A percentile compares a stretch with the other conserved stretches of the same genome.
Conservation (phyloP, 2,888 invertebrate genomes). For the Invenusta paracnida region DNA sequence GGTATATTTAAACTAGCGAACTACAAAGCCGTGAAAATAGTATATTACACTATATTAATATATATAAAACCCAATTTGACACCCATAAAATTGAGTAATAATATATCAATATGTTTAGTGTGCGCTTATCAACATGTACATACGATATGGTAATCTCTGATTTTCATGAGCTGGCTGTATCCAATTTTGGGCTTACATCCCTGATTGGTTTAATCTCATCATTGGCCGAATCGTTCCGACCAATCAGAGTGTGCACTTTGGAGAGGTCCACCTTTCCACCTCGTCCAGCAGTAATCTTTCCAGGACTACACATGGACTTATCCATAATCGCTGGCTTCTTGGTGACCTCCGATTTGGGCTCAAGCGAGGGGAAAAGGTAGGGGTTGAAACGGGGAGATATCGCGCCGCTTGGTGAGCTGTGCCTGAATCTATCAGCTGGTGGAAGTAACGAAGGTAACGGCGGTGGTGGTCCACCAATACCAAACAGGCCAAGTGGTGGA, state of each 20-base stretch:
- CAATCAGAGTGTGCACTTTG: slow-evolving; percentile 7
- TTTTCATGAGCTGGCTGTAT: too few species aligned
- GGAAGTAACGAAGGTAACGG: background rate
- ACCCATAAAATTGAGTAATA: too few species aligned
- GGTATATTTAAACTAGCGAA: too few species aligned
- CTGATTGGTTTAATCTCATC: background rate
- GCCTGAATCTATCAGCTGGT: background rate
- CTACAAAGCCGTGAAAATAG: too few species aligned
- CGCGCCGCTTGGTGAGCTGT: background rate
- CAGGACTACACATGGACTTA: background rate
- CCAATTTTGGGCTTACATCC: too few species aligned
- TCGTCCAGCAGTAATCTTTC: background rate
- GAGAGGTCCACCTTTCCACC: background rate
- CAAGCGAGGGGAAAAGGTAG: background rate
- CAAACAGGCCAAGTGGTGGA: background rate
- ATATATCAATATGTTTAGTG: too few species aligned
- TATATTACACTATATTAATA: too few species aligned
- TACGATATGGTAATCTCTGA: too few species aligned
- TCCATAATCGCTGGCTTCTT: background rate
- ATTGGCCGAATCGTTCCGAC: background rate
- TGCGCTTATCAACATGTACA: too few species aligned
- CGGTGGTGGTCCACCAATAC: background rate
- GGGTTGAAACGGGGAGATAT: background rate
- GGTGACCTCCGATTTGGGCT: background rate
- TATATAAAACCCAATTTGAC: too few species aligned